Base-by-base conservation (phyloP, 2,888 invertebrate species). In the Laspeyria flexula region DNA sequence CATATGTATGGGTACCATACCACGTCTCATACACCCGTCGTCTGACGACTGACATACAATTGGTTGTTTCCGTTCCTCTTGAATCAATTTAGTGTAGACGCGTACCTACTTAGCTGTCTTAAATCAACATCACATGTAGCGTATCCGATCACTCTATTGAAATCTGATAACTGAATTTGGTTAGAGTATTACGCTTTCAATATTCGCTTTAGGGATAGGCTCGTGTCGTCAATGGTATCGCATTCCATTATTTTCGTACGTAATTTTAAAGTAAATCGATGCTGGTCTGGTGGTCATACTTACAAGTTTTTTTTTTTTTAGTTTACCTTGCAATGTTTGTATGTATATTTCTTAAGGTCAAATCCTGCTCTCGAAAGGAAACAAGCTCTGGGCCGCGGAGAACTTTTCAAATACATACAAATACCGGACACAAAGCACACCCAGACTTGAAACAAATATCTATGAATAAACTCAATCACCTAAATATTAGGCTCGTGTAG, bases 61-160 rank as follows among this genome's bases (percentile, higher is more conserved):
- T 89, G 89, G 84, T 67, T 73, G 77, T 79, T 85, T 89, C 89
- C 88, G 88, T 71, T 83, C 66, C 78, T 71, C 76, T 81, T 79
- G 79, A 83, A 83, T 79, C 78, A 79, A 83, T 82, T 80, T 75
- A 77, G 66, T 73, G 67, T 70, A 69, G 68, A 65, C 66, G 59
- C 46, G 51, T 65, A 69, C 55, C 43, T 55, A 59, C 66, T 58
- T 64, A 62, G 55, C 54, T 60, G 45, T 54, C 57, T 55, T 55
- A 63, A 63, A 68, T 66, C 47, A 60, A 62, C 49, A 40, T 44
- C 55, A 45, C 37, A 42, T 48, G 52, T 53, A 51, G 50, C 40
- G 39, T 27, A 38, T 40, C 16, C 29, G 38, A 48, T 40, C 45
- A 37, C 44, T 39, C 33, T 54, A 66, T 55, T 65, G 52, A 55